Percentiles rank a stretch among this genome's conserved stretches.
phyloP scores from a whole-genome alignment of 1,140 invertebrate species.

The Carposina sasakii region DNA sequence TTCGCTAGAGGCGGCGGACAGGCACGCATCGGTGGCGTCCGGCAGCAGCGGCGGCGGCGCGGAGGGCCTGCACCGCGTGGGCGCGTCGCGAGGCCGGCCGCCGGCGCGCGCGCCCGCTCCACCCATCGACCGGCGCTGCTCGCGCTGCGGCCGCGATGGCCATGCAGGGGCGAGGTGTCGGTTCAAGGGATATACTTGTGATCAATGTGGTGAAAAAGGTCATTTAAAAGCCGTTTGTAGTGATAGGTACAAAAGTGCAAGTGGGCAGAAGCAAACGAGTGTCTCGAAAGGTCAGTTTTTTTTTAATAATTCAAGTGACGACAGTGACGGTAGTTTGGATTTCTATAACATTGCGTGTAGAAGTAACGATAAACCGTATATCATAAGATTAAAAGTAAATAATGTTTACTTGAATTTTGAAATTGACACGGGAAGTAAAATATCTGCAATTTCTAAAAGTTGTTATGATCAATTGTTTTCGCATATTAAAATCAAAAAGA shows the following conservation, averaged over 20 bases:
- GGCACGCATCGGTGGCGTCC: not conserved
- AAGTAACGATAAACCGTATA: slow-evolving; percentile 7
- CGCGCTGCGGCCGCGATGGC: slow-evolving; percentile 5
- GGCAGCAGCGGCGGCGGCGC: not conserved
- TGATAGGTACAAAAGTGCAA: not conserved
- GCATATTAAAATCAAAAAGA: slow-evolving; percentile 1
- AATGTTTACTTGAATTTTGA: slow-evolving; percentile 5
- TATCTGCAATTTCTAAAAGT: slow-evolving; percentile 17
- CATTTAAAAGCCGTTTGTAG: slow-evolving; percentile 13
- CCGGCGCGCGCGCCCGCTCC: not conserved
- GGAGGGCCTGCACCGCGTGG: slow-evolving; percentile 14
- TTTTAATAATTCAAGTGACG: slow-evolving; percentile 9
- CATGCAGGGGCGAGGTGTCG: slow-evolving; percentile 14
- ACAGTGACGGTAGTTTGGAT: slow-evolving; percentile 2
- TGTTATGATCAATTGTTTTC: slow-evolving; percentile 18
- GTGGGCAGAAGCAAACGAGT: not conserved
- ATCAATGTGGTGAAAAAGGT: slow-evolving; percentile 14
- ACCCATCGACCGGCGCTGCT: slow-evolving; percentile 2
- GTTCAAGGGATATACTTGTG: slow-evolving; percentile 20
- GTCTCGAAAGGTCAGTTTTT: slow-evolving; percentile 8
- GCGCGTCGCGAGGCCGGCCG: not conserved
- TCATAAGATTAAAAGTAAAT: slow-evolving; percentile 9
- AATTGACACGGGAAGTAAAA: slow-evolving; percentile 18
- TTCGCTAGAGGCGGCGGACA: slow-evolving; percentile 17
- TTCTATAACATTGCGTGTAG: slow-evolving; percentile 8